A percentile compares a stretch with the other conserved stretches of the same genome.
Evolutionary conservation across 2,888 invertebrate species (phyloP).

Genomic region (Macroteleia sp.): DNA sequence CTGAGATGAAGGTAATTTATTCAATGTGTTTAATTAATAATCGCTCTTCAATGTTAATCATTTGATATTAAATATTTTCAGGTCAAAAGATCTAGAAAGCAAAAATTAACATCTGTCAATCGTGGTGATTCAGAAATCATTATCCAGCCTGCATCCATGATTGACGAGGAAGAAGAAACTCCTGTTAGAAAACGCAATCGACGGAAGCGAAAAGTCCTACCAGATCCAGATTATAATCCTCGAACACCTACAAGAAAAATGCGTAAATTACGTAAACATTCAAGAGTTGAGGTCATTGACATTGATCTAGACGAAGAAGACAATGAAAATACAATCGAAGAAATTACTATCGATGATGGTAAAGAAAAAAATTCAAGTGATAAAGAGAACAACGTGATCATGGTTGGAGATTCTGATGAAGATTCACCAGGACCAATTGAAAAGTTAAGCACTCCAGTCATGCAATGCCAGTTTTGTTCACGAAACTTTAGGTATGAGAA

Average conservation of each 20-base stretch:
- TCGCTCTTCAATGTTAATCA: no score
- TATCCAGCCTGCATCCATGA: constrained; percentile 78
- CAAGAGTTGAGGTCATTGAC: constrained; percentile 78
- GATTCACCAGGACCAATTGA: constrained; percentile 65
- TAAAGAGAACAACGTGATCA: constrained; percentile 82
- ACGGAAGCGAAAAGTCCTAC: constrained; percentile 71
- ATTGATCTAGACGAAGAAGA: constrained; percentile 76
- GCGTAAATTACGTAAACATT: constrained; percentile 65
- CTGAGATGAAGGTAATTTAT: constrained; percentile 30
- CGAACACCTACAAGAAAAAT: constrained; percentile 68
- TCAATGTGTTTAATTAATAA: no score
- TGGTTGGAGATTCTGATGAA: constrained; percentile 80
- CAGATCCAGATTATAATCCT: constrained; percentile 72
- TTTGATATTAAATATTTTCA: constrained; percentile 39
- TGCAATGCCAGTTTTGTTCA: constrained; percentile 77
- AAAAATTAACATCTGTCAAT: constrained; percentile 80
- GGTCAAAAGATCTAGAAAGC: constrained; percentile 80
- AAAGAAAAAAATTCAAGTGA: constrained; percentile 82
- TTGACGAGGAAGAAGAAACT: constrained; percentile 73
- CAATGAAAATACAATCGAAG: constrained; percentile 69
- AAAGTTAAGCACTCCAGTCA: constrained; percentile 57
- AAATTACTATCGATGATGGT: constrained; percentile 77
- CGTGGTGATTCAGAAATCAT: constrained; percentile 82
- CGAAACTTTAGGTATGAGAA: constrained; percentile 71
- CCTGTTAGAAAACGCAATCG: constrained; percentile 70